Percentiles rank a stretch among this genome's conserved stretches.
phyloP scores from a whole-genome alignment of 1,140 invertebrate genomes.

The Zaprionus tsacasi region DNA sequence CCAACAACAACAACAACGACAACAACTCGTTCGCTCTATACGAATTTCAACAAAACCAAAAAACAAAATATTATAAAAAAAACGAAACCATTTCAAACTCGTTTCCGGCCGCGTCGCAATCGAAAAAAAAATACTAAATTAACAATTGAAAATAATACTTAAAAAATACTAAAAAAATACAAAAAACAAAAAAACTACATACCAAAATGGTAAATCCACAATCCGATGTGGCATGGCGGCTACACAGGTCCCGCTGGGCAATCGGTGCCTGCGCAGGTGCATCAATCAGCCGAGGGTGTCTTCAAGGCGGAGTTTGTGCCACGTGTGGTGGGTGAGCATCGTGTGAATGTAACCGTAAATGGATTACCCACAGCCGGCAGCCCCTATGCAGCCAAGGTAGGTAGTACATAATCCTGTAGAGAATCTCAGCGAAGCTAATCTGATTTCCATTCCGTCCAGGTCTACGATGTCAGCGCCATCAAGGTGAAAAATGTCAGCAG shows the following conservation, averaged over 20 bases:
- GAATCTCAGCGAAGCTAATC: neutral
- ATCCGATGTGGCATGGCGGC: constrained; percentile 7
- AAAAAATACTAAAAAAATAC: constrained; percentile 27
- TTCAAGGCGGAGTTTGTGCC: constrained; percentile 95
- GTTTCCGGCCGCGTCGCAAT: constrained; percentile 68
- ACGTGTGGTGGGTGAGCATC: constrained; percentile 94
- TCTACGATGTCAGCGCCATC: constrained; percentile 97
- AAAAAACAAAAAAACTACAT: constrained; percentile 35
- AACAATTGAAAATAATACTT: constrained; percentile 48
- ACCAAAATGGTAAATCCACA: constrained; percentile 28
- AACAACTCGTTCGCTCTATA: constrained; percentile 45
- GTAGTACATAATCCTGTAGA: constrained; percentile 10
- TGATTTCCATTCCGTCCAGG: constrained; percentile 81
- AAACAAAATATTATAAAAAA: constrained; percentile 43
- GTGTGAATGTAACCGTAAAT: constrained; percentile 92
- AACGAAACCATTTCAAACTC: constrained; percentile 64
- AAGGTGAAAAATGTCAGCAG: constrained; percentile 95
- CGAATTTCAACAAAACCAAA: constrained; percentile 64
- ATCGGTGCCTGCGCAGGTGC: constrained; percentile 93
- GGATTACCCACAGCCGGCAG: constrained; percentile 92
- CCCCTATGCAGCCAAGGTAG: constrained; percentile 94
- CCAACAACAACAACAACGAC: constrained; percentile 32
- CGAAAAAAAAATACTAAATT: constrained; percentile 51
- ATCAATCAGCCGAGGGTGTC: constrained; percentile 90
- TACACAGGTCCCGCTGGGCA: constrained; percentile 91